These are phyloP conservation scores for Ennomos fuscantarius DNA, from an alignment of 2,888 invertebrate species.

Conservation along the genomic window DNA sequence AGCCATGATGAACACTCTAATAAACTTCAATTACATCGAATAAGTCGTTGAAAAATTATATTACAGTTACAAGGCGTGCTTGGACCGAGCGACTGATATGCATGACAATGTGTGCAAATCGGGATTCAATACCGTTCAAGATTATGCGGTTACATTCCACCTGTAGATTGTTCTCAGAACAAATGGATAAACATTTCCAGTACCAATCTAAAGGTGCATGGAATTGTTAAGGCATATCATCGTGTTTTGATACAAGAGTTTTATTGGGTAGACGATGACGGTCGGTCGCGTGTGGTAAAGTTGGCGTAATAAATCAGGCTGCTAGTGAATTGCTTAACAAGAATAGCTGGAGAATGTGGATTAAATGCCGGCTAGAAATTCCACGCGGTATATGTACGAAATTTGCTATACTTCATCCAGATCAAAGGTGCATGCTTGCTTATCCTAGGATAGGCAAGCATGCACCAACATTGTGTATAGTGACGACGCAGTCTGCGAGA, in stretches of 20 bases:
- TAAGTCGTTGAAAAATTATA: slow-evolving; percentile 34
- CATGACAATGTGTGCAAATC: slow-evolving; percentile 40
- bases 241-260: background rate
- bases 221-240: slow-evolving; percentile 8
- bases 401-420: no score
- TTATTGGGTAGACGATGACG: background rate
- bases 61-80: slow-evolving; percentile 32
- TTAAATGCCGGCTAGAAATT: no score
- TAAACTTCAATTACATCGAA: slow-evolving; percentile 38
- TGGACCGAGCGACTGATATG: slow-evolving; percentile 30
- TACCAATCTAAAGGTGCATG: slow-evolving; percentile 1
- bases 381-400: no score
- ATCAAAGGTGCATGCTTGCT: no score
- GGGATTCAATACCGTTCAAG: slow-evolving; percentile 33
- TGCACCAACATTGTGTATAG: no score
- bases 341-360: background rate
- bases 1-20: slow-evolving; percentile 38
- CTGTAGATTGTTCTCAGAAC: slow-evolving; percentile 21
- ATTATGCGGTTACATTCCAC: slow-evolving; percentile 37
- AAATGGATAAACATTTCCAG: slow-evolving; percentile 16
- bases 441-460: no score
- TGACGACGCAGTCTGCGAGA: no score
- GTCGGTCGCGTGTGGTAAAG: background rate
- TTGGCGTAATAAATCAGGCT: background rate
- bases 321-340: background rate